phyloP scores from a whole-genome alignment of 2,888 invertebrate species.

The Cordylochernes scorpioides region DNA sequence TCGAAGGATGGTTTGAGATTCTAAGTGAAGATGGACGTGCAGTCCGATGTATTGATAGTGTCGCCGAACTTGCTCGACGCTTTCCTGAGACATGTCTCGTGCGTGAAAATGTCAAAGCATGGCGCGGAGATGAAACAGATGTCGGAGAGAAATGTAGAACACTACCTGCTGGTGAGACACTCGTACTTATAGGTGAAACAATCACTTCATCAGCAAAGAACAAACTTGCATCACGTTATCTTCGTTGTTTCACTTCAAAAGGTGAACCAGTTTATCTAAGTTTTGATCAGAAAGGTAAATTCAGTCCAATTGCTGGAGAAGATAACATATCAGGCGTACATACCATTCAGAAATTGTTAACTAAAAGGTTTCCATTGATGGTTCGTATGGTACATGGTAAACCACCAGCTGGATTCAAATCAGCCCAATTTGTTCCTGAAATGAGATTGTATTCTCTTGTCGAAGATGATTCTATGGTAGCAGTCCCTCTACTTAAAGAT shows the following conservation, averaged over 20 bases:
- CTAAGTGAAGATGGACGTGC: conserved; percentile 77
- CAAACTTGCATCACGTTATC: conserved; percentile 43
- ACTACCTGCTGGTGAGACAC: conserved; percentile 52
- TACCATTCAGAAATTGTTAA: conserved; percentile 56
- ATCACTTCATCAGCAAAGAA: conserved; percentile 16
- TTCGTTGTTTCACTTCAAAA: conserved; percentile 57
- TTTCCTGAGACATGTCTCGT: conserved; percentile 36
- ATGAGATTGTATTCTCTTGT: conserved; percentile 51
- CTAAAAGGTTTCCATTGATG: conserved; percentile 68
- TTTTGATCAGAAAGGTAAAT: conserved; percentile 62
- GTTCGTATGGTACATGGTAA: conserved; percentile 73
- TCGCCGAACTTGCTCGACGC: conserved; percentile 40
- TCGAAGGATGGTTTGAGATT: conserved; percentile 73
- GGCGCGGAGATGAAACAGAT: too few relatives aligned
- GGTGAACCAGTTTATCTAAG: conserved; percentile 56
- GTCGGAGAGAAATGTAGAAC: conserved; percentile 29
- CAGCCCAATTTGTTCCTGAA: conserved; percentile 50
- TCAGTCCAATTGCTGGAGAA: conserved; percentile 70
- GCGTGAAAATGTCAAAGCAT: conserved; percentile 46
- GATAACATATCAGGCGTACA: conserved; percentile 85
- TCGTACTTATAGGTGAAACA: conserved; percentile 47
- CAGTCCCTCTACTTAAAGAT: conserved; percentile 51
- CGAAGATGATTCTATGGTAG: conserved; percentile 38
- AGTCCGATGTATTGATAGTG: conserved; percentile 63
- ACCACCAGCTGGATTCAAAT: conserved; percentile 34